Evolutionary conservation across 2,113 vertebrate species (phyloP).

Genomic region (Cepphus grylle): DNA sequence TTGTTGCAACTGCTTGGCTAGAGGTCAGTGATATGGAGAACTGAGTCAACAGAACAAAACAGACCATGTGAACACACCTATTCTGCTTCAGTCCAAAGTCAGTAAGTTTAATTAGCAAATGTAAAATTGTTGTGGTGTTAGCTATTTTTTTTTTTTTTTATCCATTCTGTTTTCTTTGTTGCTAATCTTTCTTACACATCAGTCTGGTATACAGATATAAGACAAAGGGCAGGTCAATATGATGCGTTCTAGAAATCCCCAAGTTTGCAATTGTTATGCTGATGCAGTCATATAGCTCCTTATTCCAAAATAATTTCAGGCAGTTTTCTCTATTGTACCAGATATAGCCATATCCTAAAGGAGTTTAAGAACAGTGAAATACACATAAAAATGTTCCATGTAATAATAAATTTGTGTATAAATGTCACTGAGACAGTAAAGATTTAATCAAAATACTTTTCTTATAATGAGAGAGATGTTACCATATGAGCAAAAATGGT

Average conservation of each 20-base stretch:
- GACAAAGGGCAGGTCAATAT: background rate
- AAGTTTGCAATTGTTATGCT: background rate
- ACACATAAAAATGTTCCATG: background rate
- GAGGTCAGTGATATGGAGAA: background rate
- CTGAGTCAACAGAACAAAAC: background rate
- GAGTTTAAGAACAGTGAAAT: background rate
- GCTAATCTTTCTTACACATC: background rate
- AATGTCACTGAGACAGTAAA: background rate
- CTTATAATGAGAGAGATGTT: fast-evolving
- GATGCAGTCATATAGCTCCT: background rate
- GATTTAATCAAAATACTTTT: background rate
- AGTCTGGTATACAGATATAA: background rate
- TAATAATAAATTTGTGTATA: background rate
- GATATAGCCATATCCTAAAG: background rate
- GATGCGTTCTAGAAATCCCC: background rate
- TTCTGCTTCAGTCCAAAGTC: background rate
- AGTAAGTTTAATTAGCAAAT: background rate
- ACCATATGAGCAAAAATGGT: background rate
- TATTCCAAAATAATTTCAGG: background rate
- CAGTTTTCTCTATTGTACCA: background rate
- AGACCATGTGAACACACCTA: background rate
- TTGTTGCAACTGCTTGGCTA: background rate
- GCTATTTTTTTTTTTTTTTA: background rate
- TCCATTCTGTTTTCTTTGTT: background rate
- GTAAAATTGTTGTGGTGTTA: background rate